phyloP scores from a whole-genome alignment of 2,888 invertebrate species.

The Parnassius apollo region DNA sequence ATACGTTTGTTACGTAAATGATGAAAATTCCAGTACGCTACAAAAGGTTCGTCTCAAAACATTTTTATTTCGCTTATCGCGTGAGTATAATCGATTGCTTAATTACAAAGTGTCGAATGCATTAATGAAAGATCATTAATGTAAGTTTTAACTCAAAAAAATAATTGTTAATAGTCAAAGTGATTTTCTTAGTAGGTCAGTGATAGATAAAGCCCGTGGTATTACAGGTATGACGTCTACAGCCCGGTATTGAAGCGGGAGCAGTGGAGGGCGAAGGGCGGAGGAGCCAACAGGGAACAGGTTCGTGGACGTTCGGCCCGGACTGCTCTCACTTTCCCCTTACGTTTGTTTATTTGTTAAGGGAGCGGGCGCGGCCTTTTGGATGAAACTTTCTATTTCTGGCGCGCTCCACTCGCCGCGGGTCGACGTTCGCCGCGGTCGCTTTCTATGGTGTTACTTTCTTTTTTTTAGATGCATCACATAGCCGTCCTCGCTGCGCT shows the following conservation, averaged over 20 bases:
- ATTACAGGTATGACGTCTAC: constrained; percentile 45
- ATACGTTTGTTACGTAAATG: constrained; percentile 17
- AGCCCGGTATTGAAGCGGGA: constrained; percentile 29
- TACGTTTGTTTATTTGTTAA: constrained; percentile 74
- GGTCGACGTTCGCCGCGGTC: constrained; percentile 71
- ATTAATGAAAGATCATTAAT: constrained; percentile 19
- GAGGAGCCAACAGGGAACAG: constrained; percentile 52
- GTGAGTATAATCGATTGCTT: constrained; percentile 1
- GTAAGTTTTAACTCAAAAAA: constrained; percentile 25
- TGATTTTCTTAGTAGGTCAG: constrained; percentile 69
- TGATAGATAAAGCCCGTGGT: constrained; percentile 45
- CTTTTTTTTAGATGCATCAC: constrained; percentile 64
- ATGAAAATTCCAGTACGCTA: constrained; percentile 13
- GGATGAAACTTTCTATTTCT: constrained; percentile 79
- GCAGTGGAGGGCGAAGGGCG: constrained; percentile 33
- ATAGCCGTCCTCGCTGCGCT: constrained; percentile 38
- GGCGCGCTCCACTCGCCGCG: constrained; percentile 66
- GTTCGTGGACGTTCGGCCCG: constrained; percentile 52
- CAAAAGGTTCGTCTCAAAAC: neutral
- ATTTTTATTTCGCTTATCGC: constrained; percentile 10
- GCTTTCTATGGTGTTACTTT: constrained; percentile 78
- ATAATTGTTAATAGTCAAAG: constrained; percentile 51
- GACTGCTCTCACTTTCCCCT: constrained; percentile 75
- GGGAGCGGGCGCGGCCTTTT: constrained; percentile 66
- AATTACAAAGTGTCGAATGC: constrained; percentile 5